Conservation (phyloP, 1,140 invertebrate species). For the Scaptomyza pallida region DNA sequence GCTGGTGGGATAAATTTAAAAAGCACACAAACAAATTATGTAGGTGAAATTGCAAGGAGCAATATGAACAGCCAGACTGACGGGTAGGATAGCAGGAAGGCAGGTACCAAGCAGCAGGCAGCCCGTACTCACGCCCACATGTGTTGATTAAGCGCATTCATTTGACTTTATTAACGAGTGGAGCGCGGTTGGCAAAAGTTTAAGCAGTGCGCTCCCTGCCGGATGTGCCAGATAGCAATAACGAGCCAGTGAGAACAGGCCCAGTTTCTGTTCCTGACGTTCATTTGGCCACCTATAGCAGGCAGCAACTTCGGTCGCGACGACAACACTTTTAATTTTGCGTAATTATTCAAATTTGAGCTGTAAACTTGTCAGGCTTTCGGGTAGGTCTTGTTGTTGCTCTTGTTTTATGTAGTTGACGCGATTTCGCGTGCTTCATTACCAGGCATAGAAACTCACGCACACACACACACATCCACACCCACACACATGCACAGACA, state of each 20-base stretch:
- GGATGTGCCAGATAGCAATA: slow-evolving; percentile 25
- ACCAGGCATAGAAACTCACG: slow-evolving; percentile 22
- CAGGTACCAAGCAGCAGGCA: neutral
- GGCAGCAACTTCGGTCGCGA: neutral
- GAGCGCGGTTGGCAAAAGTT: slow-evolving; percentile 38
- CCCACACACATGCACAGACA: slow-evolving; percentile 2
- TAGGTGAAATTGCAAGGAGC: slow-evolving; percentile 34
- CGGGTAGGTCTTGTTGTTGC: neutral
- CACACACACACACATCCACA: slow-evolving; percentile 11
- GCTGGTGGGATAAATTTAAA: slow-evolving; percentile 34
- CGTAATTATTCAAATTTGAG: slow-evolving; percentile 70
- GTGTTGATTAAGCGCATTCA: slow-evolving; percentile 81
- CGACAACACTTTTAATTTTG: slow-evolving; percentile 56
- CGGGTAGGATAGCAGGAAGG: neutral
- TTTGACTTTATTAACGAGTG: slow-evolving; percentile 75
- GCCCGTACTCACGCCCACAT: slow-evolving; percentile 25
- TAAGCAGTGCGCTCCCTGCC: slow-evolving; percentile 34
- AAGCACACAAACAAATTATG: slow-evolving; percentile 48
- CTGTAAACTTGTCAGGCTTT: slow-evolving; percentile 46
- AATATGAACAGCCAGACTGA: slow-evolving; percentile 12
- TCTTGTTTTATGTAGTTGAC: slow-evolving; percentile 4
- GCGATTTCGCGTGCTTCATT: slow-evolving; percentile 46
- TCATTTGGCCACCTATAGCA: slow-evolving; percentile 32
- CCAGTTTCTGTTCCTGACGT: slow-evolving; percentile 21
- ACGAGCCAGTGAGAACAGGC: slow-evolving; percentile 15